phyloP scores from a whole-genome alignment of 2,888 invertebrate genomes.

The Proisotoma minuta region DNA sequence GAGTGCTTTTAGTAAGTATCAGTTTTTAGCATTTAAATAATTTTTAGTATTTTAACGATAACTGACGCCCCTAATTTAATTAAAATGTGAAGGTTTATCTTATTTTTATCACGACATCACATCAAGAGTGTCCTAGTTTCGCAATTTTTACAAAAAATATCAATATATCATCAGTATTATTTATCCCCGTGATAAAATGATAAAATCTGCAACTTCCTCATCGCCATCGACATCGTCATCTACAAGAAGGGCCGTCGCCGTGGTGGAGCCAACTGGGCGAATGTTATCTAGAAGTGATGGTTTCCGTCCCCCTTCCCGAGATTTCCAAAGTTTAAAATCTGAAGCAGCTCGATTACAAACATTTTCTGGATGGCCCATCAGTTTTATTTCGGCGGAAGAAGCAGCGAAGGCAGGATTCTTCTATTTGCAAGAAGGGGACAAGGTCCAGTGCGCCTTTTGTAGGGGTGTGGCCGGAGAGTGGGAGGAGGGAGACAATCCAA shows the following conservation, averaged over 20 bases:
- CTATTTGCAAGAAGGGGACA: constrained; percentile 68
- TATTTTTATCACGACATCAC: too few relatives aligned
- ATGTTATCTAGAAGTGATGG: background rate
- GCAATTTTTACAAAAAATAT: too few relatives aligned
- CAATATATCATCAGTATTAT: too few relatives aligned
- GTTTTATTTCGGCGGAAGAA: constrained; percentile 59
- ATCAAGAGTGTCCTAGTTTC: too few relatives aligned
- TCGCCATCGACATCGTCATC: too few relatives aligned
- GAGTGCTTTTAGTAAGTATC: too few relatives aligned
- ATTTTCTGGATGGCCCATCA: constrained; percentile 60
- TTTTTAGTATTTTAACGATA: too few relatives aligned
- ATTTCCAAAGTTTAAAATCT: constrained; percentile 41
- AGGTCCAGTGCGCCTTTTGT: constrained; percentile 54
- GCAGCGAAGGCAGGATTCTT: constrained; percentile 80
- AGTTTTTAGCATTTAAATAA: too few relatives aligned
- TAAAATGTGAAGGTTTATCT: too few relatives aligned
- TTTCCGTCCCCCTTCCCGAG: constrained; percentile 26
- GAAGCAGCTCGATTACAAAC: constrained; percentile 39
- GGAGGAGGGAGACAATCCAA: constrained; percentile 50
- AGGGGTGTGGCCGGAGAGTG: constrained; percentile 50
- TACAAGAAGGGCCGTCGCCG: background rate
- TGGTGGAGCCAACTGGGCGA: background rate
- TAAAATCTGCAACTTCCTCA: background rate
- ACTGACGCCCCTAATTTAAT: too few relatives aligned
- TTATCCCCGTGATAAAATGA: too few relatives aligned